Percentiles rank a stretch among this genome's conserved stretches.
Evolutionary conservation across 2,888 invertebrate genomes (phyloP).

Genomic region (Lepetodrilus schrolli): DNA sequence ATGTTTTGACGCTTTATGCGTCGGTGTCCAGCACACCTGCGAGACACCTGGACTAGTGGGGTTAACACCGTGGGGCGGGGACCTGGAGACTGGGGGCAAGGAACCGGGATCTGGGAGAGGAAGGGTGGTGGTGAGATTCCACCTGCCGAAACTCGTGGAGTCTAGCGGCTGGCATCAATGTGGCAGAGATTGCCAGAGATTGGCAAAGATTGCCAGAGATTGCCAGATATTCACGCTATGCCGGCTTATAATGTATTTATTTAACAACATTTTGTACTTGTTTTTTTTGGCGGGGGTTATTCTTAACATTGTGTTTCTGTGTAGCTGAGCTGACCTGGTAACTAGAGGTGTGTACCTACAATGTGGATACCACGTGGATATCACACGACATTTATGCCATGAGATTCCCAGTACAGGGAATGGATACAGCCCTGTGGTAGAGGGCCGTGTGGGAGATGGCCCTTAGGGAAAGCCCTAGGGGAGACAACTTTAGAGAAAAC

Average conservation of each 20-base stretch:
- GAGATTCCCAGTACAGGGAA: no score
- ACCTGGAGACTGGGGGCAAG: not conserved
- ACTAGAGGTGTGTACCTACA: no score
- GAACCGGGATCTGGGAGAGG: not conserved
- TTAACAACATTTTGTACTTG: constrained; percentile 35
- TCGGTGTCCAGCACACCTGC: not conserved
- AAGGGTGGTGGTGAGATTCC: constrained; percentile 4
- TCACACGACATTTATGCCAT: no score
- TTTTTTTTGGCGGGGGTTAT: constrained; percentile 32
- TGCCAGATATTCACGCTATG: constrained; percentile 18
- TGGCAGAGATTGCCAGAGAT: constrained; percentile 29
- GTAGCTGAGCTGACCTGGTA: no score
- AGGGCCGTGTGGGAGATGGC: no score
- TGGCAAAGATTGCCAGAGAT: no score
- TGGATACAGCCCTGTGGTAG: no score
- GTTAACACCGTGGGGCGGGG: not conserved
- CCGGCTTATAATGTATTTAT: constrained; percentile 32
- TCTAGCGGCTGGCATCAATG: constrained; percentile 9
- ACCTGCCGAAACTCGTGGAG: not conserved
- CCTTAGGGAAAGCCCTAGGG: no score
- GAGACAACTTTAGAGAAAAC: no score
- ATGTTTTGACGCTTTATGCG: constrained; percentile 15
- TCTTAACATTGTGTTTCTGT: constrained; percentile 33
- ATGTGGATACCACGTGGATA: no score
- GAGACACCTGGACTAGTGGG: not conserved